Base-by-base conservation (phyloP, 2,888 invertebrate genomes). In the Tetrapedia diversipes region DNA sequence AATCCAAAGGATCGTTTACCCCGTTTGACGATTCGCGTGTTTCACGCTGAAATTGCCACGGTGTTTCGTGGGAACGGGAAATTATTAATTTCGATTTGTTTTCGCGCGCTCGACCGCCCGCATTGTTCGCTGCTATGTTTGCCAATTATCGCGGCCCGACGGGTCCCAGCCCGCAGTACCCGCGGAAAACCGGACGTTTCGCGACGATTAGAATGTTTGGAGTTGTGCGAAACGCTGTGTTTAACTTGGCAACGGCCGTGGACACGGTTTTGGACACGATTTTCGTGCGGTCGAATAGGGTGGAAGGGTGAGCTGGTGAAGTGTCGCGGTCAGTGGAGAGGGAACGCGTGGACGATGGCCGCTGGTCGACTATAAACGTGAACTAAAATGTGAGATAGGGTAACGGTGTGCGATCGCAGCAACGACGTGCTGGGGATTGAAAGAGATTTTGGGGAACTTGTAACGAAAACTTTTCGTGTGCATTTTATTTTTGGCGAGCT, bases 1-100 rank as follows among this genome's bases (percentile, higher is more conserved):
- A 82, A 82, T 82, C 73, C 75, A 66, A n/a, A 32, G 8, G 39
- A 51, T 19, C 54, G 51, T n/a, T n/a, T n/a, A n/a, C n/a, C n/a
- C n/a, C n/a, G n/a, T n/a, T n/a, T n/a, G n/a, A n/a, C n/a, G n/a
- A n/a, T n/a, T n/a, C n/a, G n/a, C n/a, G n/a, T n/a, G n/a, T n/a
- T n/a, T n/a, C n/a, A n/a, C n/a, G n/a, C n/a, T n/a, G n/a, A n/a
- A n/a, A n/a, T n/a, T n/a, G n/a, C n/a, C n/a, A n/a, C n/a, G n/a
- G n/a, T n/a, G n/a, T n/a, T n/a, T n/a, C n/a, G n/a, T n/a, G n/a
- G n/a, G 8, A 19, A 11, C 10, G 34, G 34, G 29, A 47, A 54
- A 74, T 74, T 77, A 77, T 75, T 72, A 72, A 82, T 78, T 71
- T 69, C 64, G 34, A 70, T 77, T 77, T 54, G 57, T 77, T 80